Evolutionary conservation across 2,113 vertebrate species (phyloP).

Genomic region (Microcebus lehilahytsara): DNA sequence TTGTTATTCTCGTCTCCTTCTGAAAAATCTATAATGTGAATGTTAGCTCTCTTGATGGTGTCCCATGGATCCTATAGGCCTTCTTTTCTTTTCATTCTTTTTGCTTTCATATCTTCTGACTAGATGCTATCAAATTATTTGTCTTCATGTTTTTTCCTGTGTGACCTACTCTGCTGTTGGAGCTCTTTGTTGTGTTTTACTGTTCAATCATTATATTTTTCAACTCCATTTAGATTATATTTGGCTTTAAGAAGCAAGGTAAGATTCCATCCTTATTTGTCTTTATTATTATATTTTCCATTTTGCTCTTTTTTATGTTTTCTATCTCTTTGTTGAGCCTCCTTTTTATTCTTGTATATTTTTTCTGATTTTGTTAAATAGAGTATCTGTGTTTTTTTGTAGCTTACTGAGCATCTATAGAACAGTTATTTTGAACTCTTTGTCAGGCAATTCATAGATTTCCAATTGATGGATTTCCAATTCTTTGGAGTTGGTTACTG

Average conservation of each 20-base stretch:
- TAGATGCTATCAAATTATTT: neutral
- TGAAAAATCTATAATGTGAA: neutral
- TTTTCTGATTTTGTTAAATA: neutral
- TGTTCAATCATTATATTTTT: neutral
- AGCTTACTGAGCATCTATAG: neutral
- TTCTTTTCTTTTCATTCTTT: neutral
- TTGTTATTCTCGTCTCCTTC: neutral
- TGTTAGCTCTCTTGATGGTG: neutral
- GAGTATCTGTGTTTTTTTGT: neutral
- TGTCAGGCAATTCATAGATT: neutral
- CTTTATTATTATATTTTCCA: neutral
- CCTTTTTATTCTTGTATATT: neutral
- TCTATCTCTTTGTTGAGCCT: neutral
- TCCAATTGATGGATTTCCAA: neutral
- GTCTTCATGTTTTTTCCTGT: neutral
- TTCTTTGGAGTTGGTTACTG: neutral
- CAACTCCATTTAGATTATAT: neutral
- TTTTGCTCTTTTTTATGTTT: neutral
- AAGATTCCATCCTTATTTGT: too few species aligned
- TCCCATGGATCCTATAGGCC: neutral
- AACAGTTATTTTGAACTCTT: neutral
- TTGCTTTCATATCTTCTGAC: neutral
- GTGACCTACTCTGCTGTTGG: neutral
- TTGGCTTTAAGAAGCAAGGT: too few species aligned
- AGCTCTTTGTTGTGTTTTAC: neutral